Conservation (phyloP, 2,888 invertebrate species). For the Nomada fucata region DNA sequence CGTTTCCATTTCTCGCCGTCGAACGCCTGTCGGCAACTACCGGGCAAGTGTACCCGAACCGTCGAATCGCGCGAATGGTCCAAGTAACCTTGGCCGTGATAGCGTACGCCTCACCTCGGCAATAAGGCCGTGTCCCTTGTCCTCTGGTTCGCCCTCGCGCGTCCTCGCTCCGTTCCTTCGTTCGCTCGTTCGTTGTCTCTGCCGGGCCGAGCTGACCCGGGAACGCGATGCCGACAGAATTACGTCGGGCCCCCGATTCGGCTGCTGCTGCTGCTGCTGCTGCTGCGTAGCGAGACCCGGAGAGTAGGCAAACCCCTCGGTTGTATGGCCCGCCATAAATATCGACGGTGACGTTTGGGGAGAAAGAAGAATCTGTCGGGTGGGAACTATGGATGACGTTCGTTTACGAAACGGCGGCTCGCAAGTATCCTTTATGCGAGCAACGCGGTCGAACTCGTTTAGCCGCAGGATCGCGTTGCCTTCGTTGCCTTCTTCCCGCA, state of each 20-base stretch:
- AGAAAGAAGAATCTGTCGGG: conserved; percentile 73
- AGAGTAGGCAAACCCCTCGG: conserved; percentile 60
- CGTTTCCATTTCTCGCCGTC: background rate
- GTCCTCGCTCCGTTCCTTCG: conserved; percentile 22
- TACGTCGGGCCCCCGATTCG: conserved; percentile 73
- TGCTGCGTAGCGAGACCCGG: conserved; percentile 49
- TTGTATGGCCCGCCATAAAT: conserved; percentile 82
- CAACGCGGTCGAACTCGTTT: background rate
- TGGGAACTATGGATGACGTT: conserved; percentile 75
- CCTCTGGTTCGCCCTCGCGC: conserved; percentile 2
- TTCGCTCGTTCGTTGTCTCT: conserved; percentile 46
- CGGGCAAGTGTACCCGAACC: conserved; percentile 45
- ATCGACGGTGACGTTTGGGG: conserved; percentile 80
- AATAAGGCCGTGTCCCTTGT: conserved; percentile 24
- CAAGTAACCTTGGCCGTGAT: conserved; percentile 61
- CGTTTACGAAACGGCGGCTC: conserved; percentile 68
- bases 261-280: conserved; percentile 54
- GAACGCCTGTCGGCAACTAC: conserved; percentile 9
- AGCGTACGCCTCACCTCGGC: conserved; percentile 29
- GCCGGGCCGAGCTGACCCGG: conserved; percentile 61
- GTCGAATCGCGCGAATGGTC: conserved; percentile 59
- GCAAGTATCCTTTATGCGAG: conserved; percentile 25
- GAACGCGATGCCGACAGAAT: conserved; percentile 79
- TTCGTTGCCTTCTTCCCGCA: background rate
- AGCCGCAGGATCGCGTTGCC: background rate